Base-by-base conservation (phyloP, 2,113 vertebrate species). In the Poecile atricapillus region DNA sequence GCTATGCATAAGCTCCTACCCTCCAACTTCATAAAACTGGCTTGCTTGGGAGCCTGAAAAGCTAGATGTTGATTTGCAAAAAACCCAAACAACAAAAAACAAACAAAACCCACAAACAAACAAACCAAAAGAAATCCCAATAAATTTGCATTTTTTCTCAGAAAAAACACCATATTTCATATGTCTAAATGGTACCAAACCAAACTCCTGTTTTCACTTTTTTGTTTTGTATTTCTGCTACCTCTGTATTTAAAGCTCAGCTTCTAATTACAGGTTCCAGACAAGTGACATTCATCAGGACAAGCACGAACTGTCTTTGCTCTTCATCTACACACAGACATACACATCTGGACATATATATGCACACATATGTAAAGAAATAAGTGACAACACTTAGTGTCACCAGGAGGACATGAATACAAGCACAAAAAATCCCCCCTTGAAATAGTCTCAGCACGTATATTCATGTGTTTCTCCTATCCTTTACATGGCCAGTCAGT, bases 271-370 rank as follows among this genome's bases (percentile, higher is more conserved):
- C 5, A 84, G 14, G 9, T 41, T 55, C 30, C 53, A 71, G 24
- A 19, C 67, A 43, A 70, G 8, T 19, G 7, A 22, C 1, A 1
- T 59, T 70, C 10, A 46, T 35, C 46, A 46, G 15, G 4, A n/a
- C 21, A 88, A 80, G 11, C 25, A 53, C 9, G 23, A 65, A 74
- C 8, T n/a, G 14, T 10, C 12, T 74, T 80, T 74, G 27, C 13
- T 63, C 33, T 69, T 86, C 47, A 28, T 59, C 71, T 55, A 33
- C 39, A 22, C 4, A 41, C 0, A 44, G 19, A 11, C 4, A 2
- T 7, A 33, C 6, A 4, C 10, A 13, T 27, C n/a, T 35, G 16
- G 23, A 33, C 7, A 5, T 3, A 9, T 5, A 15, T 3, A 12
- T 9, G 8, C 22, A 33, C 25, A 49, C 12, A 27, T 9, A 25